Evolutionary conservation across 2,113 vertebrate genomes (phyloP).

Genomic region (Trichomycterus rosablanca): DNA sequence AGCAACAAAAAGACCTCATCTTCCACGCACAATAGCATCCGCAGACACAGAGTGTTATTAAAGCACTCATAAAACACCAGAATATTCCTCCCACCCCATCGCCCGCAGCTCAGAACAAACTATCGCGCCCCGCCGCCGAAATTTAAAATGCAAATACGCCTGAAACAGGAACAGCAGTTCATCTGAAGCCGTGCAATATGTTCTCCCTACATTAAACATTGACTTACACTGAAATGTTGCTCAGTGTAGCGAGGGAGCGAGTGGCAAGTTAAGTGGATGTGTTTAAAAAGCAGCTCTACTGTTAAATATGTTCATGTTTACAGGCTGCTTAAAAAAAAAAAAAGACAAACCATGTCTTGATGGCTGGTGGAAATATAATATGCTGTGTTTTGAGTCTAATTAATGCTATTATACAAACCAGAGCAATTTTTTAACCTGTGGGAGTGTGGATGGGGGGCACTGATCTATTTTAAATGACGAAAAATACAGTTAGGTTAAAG

Average conservation of each 20-base stretch:
- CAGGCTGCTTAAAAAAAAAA: not conserved
- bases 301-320: not conserved
- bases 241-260: not conserved
- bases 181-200: not conserved
- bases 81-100: conserved; percentile 13
- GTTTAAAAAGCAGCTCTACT: not conserved
- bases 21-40: not conserved
- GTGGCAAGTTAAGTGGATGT: not conserved
- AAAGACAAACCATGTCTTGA: not conserved
- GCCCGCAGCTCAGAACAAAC: conserved; percentile 12
- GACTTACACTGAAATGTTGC: not conserved
- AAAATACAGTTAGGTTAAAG: too few species aligned
- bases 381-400: too few species aligned
- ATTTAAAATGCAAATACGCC: conserved; percentile 23
- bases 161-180: conserved; percentile 1
- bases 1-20: not conserved
- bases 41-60: conserved; percentile 3
- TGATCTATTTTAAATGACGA: too few species aligned
- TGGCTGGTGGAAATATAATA: not conserved
- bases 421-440: too few species aligned
- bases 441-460: too few species aligned
- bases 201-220: not conserved
- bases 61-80: not conserved
- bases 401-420: too few species aligned
- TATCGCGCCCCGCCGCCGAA: not conserved